Base-by-base conservation (phyloP, 2,888 invertebrate genomes). In the Dryadula phaetusa region DNA sequence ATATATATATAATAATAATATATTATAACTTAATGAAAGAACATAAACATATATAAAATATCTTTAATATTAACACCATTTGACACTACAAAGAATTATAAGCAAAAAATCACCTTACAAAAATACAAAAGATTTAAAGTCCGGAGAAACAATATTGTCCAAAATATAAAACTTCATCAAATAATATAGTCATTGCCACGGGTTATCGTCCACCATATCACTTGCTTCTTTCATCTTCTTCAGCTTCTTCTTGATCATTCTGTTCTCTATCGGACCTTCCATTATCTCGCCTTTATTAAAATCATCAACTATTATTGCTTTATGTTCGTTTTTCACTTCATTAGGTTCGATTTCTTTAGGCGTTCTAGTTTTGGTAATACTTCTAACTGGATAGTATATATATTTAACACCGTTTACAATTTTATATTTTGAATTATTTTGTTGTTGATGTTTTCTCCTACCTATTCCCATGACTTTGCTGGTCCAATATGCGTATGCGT, bases 181-280 rank as follows among this genome's bases (percentile, higher is more conserved):
- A 76, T 92, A 91, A 84, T 79, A 92, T 92, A 92, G 92, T 92
- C 92, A 92, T 89, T 90, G 81, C 92, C 91, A 92, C 0, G 90
- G 90, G 80, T 88, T 88, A 1, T 90, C 89, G 1, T 91, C 91
- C 1, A 92, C 64, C 0, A 86, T 87, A 34, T 88, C 86, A 44
- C 84, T 87, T 16, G 90, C 78, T 25, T 88, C 81, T 60, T 87
- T 88, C 73, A 90, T 82, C 72, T 87, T 85, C 44, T 81, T 77
- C 58, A 90, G 78, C 53, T 86, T 88, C 63, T 85, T 87, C 44
- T 77, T 84, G 4, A 70, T 76, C 86, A 84, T 87, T 62, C 88
- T 82, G 66, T 84, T 84, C 73, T 88, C 86, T 0, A 82, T 74
- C 0, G 78, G 80, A 0, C 81, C 84, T 74, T 92, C 90, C 0